Evolutionary conservation across 1,140 invertebrate genomes (phyloP), one percentile per base, ranked within the genome.

Genomic region (Paracyclopina nana): DNA sequence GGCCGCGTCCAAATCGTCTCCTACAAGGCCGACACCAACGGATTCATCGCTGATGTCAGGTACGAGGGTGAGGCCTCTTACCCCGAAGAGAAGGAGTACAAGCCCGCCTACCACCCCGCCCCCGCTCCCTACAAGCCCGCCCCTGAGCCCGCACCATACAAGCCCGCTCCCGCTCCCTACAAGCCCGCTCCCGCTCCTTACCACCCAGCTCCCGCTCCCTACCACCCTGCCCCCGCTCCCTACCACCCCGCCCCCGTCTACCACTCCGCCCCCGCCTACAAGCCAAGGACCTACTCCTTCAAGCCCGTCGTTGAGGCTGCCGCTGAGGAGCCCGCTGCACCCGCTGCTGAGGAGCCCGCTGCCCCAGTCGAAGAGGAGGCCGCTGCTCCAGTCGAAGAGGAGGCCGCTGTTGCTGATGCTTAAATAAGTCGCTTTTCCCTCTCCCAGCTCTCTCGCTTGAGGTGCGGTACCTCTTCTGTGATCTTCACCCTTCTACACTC

Each of bases 1-100:
- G 56, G 56, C 20, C 31, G 56, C 6, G 48, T 55, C 2, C 54
- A 57, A 54, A 57, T 44, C 4, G 56, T 57, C 1, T 12, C 29
- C 44, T 57, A 57, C 52, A 50, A 34, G 24, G 56, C 56, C 27
- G 56, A 50, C 48, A 18, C 40, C 11, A 40, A 56, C 38, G 56
- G 56, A 9, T 57, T 54, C 48, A 38, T 51, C 28, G 46, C 56
- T 25, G 48, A 43, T 1, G 55, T 57, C 25, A 46, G 28, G 22
- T 57, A 56, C 45, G 29, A 46, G 27, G 56, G 56, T 18, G 53
- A 54, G 16, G 43, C 56, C 12, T 16, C 31, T 9, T 53, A 52
- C 49, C 54, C 54, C 11, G 52, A 50, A 16, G 27, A 25, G 22
- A 25, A 25, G n/a, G 22, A 22, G 11, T 48, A 48, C 27, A 28